A percentile compares a stretch with the other conserved stretches of the same genome.
These are phyloP conservation scores for Amphibalanus amphitrite DNA, from an alignment of 1,140 invertebrate species.

Conservation along the genomic window DNA sequence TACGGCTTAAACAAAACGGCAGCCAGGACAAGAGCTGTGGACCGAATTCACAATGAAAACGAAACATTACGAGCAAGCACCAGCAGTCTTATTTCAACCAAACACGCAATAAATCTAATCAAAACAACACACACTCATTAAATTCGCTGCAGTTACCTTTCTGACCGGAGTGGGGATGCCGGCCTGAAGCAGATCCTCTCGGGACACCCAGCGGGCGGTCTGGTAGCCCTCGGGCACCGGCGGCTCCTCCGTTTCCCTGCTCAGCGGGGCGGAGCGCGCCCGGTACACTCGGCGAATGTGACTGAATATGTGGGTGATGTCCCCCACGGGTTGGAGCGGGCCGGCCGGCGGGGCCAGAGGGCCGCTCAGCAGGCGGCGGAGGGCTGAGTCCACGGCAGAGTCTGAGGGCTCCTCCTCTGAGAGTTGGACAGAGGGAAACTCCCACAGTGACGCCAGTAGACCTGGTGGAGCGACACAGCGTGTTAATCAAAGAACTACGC, in stretches of 20 bases:
- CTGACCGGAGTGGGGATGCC: conserved; percentile 20
- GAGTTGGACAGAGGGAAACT: conserved; percentile 16
- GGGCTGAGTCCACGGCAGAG: not conserved
- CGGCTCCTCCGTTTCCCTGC: not conserved
- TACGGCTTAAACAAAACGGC: too few relatives aligned
- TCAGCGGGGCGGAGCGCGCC: conserved; percentile 11
- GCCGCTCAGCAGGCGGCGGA: conserved; percentile 6
- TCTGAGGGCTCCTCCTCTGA: not conserved
- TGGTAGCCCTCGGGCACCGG: conserved; percentile 13
- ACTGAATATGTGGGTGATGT: conserved; percentile 18
- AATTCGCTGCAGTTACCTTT: conserved; percentile 15
- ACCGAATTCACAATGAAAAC: too few relatives aligned
- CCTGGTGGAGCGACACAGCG: conserved; percentile 11
- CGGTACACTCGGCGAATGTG: conserved; percentile 19
- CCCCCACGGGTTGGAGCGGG: conserved; percentile 10
- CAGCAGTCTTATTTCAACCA: too few relatives aligned
- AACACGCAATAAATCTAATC: too few relatives aligned
- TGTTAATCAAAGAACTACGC: too few relatives aligned
- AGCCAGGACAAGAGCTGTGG: too few relatives aligned
- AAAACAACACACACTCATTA: too few relatives aligned
- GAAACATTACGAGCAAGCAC: too few relatives aligned
- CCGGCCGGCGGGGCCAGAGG: not conserved
- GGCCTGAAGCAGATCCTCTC: conserved; percentile 11
- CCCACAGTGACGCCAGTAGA: conserved; percentile 20
- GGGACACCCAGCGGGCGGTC: conserved; percentile 11